phyloP scores from a whole-genome alignment of 2,797 vertebrate species.

The Epinephelus malabaricus region DNA sequence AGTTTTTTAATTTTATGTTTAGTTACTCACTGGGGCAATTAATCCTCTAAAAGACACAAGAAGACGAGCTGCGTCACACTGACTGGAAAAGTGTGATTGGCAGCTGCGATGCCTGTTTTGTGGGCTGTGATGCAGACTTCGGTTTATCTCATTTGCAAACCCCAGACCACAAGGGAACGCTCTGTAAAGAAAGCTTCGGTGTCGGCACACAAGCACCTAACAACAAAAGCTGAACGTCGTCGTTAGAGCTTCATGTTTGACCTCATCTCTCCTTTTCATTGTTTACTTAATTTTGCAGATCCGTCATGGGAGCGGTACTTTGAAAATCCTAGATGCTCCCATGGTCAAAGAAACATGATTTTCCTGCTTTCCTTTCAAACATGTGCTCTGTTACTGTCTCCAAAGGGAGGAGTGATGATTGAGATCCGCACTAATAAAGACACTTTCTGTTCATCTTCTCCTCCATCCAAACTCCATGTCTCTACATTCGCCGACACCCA shows the following conservation, averaged over 20 bases:
- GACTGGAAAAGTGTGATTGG: slow-evolving; percentile 56
- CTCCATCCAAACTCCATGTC: slow-evolving; percentile 41
- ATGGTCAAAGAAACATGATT: slow-evolving; percentile 4
- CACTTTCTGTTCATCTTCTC: slow-evolving; percentile 49
- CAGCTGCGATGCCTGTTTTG: slow-evolving; percentile 47
- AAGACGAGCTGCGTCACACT: slow-evolving; percentile 31
- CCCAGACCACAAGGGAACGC: slow-evolving; percentile 51
- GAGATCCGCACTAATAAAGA: slow-evolving; percentile 47
- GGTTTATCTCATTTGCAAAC: slow-evolving; percentile 59
- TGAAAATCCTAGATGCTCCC: neutral
- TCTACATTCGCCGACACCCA: slow-evolving; percentile 55
- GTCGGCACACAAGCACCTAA: slow-evolving; percentile 31
- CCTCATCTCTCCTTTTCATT: slow-evolving; percentile 13
- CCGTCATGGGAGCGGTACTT: slow-evolving; percentile 53
- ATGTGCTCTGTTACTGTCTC: slow-evolving; percentile 7
- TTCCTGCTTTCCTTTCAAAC: slow-evolving; percentile 16
- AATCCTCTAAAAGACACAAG: slow-evolving; percentile 23
- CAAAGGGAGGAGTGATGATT: slow-evolving; percentile 11
- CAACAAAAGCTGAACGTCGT: slow-evolving; percentile 33
- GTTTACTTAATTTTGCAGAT: slow-evolving; percentile 24
- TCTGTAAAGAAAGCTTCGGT: neutral
- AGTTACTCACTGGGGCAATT: slow-evolving; percentile 15
- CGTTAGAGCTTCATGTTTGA: slow-evolving; percentile 27
- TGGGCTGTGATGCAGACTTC: slow-evolving; percentile 24
- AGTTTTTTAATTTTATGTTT: slow-evolving; percentile 4